These are phyloP conservation scores for Cantharis lateralis DNA, from an alignment of 2,888 invertebrate species.

Conservation along the genomic window DNA sequence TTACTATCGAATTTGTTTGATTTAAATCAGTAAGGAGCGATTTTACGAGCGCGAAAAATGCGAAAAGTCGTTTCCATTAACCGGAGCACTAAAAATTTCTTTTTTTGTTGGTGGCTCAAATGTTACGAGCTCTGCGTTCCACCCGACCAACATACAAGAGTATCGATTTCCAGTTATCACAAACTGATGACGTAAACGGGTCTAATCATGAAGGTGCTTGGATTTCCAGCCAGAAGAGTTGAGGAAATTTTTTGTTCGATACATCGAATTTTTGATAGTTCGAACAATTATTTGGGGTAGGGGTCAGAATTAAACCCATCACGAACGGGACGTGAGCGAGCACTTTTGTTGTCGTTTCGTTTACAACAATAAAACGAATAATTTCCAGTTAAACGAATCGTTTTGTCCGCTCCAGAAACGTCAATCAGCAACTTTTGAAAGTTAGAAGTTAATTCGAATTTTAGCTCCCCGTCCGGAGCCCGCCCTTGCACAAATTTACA, in stretches of 20 bases:
- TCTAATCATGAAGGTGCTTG: neutral
- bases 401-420: neutral
- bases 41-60: neutral
- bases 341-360: neutral
- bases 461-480: neutral
- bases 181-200: neutral
- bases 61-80: neutral
- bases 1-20: slow-evolving; percentile 6
- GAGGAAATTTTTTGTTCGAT: too few species aligned
- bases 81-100: neutral
- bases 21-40: neutral
- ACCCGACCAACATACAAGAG: neutral
- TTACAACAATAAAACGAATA: neutral
- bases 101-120: neutral
- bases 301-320: neutral
- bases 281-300: too few species aligned
- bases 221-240: neutral
- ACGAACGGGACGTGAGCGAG: neutral
- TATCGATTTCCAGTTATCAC: neutral
- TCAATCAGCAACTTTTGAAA: neutral
- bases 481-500: too few species aligned
- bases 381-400: neutral
- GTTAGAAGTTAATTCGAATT: neutral
- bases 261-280: too few species aligned
- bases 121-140: neutral